Percentiles rank a stretch among this genome's conserved stretches.
Conservation (phyloP, 2,888 invertebrate species). For the Drosophila peninsularis region DNA sequence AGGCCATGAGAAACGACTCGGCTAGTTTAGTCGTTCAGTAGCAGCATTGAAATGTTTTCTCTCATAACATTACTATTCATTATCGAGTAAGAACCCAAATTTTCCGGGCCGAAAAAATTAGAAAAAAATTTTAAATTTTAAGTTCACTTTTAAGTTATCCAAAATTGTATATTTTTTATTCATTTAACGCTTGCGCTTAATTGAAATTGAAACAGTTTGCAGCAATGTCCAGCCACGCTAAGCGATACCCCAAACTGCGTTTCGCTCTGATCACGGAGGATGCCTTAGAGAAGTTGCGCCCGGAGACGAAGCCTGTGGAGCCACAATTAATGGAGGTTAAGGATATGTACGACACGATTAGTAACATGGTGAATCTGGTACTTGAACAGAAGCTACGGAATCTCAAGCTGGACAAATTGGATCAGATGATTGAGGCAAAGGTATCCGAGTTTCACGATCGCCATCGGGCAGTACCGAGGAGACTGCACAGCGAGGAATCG, state of each 20-base stretch:
- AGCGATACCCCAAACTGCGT: constrained; percentile 41
- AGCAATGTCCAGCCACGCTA: constrained; percentile 9
- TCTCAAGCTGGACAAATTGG: constrained; percentile 27
- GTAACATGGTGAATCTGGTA: constrained; percentile 20
- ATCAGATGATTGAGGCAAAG: constrained; percentile 28
- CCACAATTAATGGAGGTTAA: constrained; percentile 7
- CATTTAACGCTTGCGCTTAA: not conserved
- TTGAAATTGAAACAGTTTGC: not conserved
- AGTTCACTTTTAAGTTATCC: not conserved
- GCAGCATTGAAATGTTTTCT: not conserved
- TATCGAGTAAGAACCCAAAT: constrained; percentile 3
- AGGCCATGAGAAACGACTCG: constrained; percentile 14
- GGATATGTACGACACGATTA: constrained; percentile 31
- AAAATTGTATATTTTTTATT: constrained; percentile 1
- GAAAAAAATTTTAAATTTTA: constrained; percentile 10
- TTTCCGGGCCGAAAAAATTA: constrained; percentile 1
- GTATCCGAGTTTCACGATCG: constrained; percentile 12
- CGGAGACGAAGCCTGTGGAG: not conserved
- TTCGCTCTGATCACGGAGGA: constrained; percentile 58
- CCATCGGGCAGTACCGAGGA: not conserved
- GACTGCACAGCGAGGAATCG: accelerated
- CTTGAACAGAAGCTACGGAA: constrained; percentile 32
- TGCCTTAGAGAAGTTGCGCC: constrained; percentile 35
- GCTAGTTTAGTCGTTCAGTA: constrained; percentile 3
- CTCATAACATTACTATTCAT: constrained; percentile 5